Evolutionary conservation across 2,113 vertebrate genomes (phyloP).

Genomic region (Gambusia holbrooki): DNA sequence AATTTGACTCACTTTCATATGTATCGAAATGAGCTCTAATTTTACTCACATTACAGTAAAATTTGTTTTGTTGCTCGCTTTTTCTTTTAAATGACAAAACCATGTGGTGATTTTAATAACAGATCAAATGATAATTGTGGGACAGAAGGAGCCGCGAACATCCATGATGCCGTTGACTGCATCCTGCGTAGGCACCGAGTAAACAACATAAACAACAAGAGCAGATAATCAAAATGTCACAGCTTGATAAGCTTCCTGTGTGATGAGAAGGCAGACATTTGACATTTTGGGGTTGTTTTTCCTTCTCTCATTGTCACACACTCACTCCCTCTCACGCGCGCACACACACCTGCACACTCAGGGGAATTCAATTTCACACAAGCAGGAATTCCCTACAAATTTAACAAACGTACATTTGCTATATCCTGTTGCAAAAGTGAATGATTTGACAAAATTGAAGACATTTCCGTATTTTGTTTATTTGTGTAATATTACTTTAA

Average conservation of each 20-base stretch:
- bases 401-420: too few species aligned
- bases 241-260: constrained; percentile 59
- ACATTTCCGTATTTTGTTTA: background rate
- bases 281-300: constrained; percentile 57
- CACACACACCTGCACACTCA: background rate
- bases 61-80: background rate
- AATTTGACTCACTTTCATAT: background rate
- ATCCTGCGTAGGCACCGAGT: constrained; percentile 11
- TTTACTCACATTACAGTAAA: background rate
- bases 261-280: constrained; percentile 47
- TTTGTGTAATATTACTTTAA: background rate
- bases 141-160: background rate
- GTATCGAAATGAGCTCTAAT: background rate
- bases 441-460: background rate
- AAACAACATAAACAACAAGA: constrained; percentile 46
- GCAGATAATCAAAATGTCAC: constrained; percentile 57
- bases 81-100: background rate
- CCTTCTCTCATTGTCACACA: constrained; percentile 15
- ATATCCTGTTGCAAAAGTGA: too few species aligned
- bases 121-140: background rate
- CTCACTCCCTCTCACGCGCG: background rate
- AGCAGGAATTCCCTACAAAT: background rate
- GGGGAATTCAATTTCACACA: constrained; percentile 2
- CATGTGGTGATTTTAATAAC: background rate
- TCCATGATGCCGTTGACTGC: background rate